Evolutionary conservation across 2,113 vertebrate species (phyloP).

Genomic region (Callipepla californica): DNA sequence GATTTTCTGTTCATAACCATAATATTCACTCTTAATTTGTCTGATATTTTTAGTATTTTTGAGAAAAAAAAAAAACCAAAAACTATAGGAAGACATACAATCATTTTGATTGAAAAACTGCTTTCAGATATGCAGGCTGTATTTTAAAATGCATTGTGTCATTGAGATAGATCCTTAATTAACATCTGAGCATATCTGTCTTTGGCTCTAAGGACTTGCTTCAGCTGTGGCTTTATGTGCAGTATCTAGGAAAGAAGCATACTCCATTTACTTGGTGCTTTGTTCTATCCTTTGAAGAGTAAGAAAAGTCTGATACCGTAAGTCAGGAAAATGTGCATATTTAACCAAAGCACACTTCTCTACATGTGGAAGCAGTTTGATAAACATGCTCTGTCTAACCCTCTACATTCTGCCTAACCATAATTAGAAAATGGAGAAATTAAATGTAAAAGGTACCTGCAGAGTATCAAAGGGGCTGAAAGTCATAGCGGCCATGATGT

Average conservation of each 20-base stretch:
- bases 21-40: background rate
- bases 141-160: background rate
- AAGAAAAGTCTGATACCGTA: background rate
- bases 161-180: background rate
- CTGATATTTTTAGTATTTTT: constrained; percentile 19
- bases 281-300: background rate
- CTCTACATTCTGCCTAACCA: background rate
- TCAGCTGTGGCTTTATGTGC: background rate
- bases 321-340: background rate
- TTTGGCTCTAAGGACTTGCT: background rate
- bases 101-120: background rate
- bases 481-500: background rate
- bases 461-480: background rate
- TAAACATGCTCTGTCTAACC: background rate
- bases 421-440: background rate
- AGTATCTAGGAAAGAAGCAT: constrained; percentile 2
- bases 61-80: background rate
- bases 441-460: background rate
- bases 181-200: background rate
- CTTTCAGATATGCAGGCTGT: background rate
- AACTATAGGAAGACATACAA: background rate
- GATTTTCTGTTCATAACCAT: background rate
- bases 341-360: background rate
- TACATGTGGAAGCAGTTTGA: background rate
- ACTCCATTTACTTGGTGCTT: background rate